phyloP scores from a whole-genome alignment of 2,888 invertebrate species.

The Artemia sinica region DNA sequence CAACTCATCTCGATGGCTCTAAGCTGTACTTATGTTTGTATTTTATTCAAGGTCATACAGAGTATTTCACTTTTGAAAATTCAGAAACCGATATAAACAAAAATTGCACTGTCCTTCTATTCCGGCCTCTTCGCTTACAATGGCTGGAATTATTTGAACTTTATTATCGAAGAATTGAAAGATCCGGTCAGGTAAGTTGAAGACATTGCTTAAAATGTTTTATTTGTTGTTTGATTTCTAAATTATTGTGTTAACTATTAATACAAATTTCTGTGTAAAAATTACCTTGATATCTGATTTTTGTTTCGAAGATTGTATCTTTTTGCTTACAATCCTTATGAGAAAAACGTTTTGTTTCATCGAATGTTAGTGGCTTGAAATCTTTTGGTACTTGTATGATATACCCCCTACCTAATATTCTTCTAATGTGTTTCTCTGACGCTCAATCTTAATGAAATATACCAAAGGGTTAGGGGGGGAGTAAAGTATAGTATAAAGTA shows the following conservation, averaged over 20 bases:
- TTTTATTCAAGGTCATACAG: conserved; percentile 53
- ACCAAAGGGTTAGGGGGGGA: too few species aligned
- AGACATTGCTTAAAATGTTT: too few species aligned
- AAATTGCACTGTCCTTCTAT: conserved; percentile 91
- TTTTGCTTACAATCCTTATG: too few species aligned
- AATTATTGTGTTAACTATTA: neutral
- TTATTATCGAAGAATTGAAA: conserved; percentile 94
- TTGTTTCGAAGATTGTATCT: conserved; percentile 12
- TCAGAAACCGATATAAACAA: conserved; percentile 67
- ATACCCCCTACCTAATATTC: too few species aligned
- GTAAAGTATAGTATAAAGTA: too few species aligned
- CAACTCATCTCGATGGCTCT: neutral
- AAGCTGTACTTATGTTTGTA: neutral
- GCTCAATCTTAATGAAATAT: too few species aligned
- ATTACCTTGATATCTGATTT: neutral
- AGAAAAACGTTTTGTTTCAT: too few species aligned
- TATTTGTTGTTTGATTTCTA: too few species aligned
- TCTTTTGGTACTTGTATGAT: too few species aligned
- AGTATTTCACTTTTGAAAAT: conserved; percentile 81
- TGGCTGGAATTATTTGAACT: conserved; percentile 98
- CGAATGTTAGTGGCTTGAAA: too few species aligned
- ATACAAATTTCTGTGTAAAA: neutral
- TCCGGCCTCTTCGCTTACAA: conserved; percentile 97
- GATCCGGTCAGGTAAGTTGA: conserved; percentile 64
- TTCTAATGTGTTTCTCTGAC: too few species aligned